Percentiles rank a stretch among this genome's conserved stretches.
phyloP scores from a whole-genome alignment of 2,888 invertebrate genomes.

The Yponomeuta evonymella region DNA sequence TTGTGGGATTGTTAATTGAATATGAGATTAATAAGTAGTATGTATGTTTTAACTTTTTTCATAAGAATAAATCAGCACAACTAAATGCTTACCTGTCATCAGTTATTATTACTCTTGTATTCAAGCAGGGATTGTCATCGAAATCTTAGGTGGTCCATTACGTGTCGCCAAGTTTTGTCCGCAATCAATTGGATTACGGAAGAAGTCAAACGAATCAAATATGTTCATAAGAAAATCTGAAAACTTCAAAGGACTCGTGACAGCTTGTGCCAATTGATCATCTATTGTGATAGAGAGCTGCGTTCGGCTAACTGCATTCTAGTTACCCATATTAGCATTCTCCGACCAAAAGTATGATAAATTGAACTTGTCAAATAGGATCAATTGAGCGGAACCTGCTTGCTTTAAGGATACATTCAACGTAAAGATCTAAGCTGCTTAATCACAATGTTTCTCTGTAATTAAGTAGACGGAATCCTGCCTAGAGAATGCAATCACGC shows the following conservation, averaged over 20 bases:
- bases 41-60: too few relatives aligned
- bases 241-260: background rate
- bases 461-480: conserved; percentile 43
- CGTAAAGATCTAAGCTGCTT: conserved; percentile 40
- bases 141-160: background rate
- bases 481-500: conserved; percentile 20
- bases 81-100: too few relatives aligned
- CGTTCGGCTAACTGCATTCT: background rate
- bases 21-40: too few relatives aligned
- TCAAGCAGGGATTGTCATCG: background rate
- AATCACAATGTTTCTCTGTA: conserved; percentile 53
- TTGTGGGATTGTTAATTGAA: too few relatives aligned
- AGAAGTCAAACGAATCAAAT: background rate
- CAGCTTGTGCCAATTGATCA: conserved; percentile 26
- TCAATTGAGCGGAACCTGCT: background rate
- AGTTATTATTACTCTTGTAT: too few relatives aligned
- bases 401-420: background rate
- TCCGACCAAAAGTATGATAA: too few relatives aligned
- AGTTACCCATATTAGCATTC: background rate
- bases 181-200: background rate
- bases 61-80: too few relatives aligned
- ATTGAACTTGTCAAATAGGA: too few relatives aligned
- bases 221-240: background rate
- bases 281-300: background rate
- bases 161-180: background rate